Evolutionary conservation across 2,888 invertebrate species (phyloP), one percentile per base, ranked within the genome.

Genomic region (Pseudanteris insignis): DNA sequence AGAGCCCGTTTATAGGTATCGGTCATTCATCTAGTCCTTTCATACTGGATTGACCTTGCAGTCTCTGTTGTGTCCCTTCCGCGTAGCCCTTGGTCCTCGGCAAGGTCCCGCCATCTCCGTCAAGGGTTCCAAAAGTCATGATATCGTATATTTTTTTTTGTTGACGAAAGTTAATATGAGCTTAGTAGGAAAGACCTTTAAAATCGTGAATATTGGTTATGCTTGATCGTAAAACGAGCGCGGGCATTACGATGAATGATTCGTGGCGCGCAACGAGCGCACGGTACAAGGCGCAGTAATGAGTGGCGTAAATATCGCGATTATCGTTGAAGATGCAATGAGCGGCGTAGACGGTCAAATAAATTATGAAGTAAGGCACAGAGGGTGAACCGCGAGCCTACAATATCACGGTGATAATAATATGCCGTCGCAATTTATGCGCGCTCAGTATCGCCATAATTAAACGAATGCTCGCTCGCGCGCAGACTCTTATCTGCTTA

Each of bases 381-480:
- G 41, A 38, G 33, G 18, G 36, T 12, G 30, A 47, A 47, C 30
- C 53, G 28, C 57, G 48, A 44, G 48, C 43, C 50, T 54, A 43
- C 43, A 51, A 54, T 50, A 58, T 50, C 40, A 26, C 51, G 32
- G 29, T 33, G 51, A 51, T 55, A 59, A 63, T 55, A 55, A 54
- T 37, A 47, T 44, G 29, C 33, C 48, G 37, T 25, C 8, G 50
- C 63, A 54, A 63, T 63, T 63, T 54, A 63, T 63, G 46, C 63
- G 40, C 44, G 21, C 25, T 13, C 46, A 41, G 59, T 63, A 54
- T 59, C 63, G 51, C 53, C 48, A 57, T 63, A 58, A 63, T 58
- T 63, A 63, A 63, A 58, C 57, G 58, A 58, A 48, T 54, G 58
- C 63, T 58, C 43, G 57, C 37, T 55, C 54, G 36, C 18, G 18